phyloP scores from a whole-genome alignment of 2,113 vertebrate species.

The Hyperoodon ampullatus region DNA sequence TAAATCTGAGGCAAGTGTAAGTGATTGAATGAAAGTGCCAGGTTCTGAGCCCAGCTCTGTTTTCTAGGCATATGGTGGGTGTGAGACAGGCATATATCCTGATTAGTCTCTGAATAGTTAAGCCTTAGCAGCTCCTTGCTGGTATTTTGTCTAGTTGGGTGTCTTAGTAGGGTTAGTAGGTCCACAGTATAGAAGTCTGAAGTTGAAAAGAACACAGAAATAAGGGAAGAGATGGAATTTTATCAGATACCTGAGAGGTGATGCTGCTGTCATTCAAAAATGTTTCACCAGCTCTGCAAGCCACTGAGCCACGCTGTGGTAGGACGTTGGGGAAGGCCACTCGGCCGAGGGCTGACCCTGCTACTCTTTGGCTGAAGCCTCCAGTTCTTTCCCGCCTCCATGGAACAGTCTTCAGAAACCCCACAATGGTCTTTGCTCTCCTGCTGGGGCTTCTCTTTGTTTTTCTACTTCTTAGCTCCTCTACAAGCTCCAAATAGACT shows the following conservation, averaged over 20 bases:
- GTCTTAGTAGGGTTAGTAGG: not conserved
- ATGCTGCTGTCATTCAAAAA: not conserved
- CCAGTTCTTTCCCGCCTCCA: not conserved
- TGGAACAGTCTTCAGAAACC: not conserved
- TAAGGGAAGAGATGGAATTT: not conserved
- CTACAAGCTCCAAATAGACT: not conserved
- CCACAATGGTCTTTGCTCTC: not conserved
- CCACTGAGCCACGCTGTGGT: not conserved
- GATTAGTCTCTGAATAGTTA: not conserved
- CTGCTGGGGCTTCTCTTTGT: not conserved
- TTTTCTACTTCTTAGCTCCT: slow-evolving; percentile 24
- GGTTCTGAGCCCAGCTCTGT: not conserved
- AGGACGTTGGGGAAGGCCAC: not conserved
- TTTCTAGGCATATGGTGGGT: too few species aligned
- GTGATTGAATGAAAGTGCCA: not conserved
- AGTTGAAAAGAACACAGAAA: not conserved
- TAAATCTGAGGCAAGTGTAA: not conserved
- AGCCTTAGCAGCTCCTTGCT: not conserved
- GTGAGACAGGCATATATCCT: not conserved
- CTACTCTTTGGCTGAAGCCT: not conserved
- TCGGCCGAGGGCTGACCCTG: not conserved
- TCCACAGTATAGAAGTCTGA: not conserved
- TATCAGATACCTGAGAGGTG: not conserved
- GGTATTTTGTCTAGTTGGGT: not conserved
- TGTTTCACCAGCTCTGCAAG: not conserved